These are phyloP conservation scores for Podarcis lilfordi DNA, from an alignment of 2,797 vertebrate species.

Conservation along the genomic window DNA sequence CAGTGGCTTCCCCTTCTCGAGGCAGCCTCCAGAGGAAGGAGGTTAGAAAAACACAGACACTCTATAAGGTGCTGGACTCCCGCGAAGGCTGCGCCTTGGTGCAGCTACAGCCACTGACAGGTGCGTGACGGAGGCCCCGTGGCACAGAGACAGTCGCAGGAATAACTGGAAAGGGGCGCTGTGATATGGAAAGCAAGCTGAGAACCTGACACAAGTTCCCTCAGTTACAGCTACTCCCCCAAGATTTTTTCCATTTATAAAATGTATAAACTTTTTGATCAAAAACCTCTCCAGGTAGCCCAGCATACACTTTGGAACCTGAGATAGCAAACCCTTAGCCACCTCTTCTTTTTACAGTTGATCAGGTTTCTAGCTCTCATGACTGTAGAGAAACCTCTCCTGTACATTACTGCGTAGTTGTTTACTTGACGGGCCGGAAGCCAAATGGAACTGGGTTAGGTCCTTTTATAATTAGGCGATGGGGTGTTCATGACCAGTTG, in stretches of 20 bases:
- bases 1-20: conserved; percentile 64
- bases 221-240: not conserved
- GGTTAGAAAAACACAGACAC: conserved; percentile 73
- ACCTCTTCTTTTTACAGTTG: too few species aligned
- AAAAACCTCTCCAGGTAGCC: too few species aligned
- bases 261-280: too few species aligned
- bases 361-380: too few species aligned
- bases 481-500: not conserved
- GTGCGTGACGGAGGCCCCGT: conserved; percentile 52
- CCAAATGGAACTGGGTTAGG: not conserved
- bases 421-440: not conserved
- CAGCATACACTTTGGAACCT: not conserved
- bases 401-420: not conserved
- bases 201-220: not conserved
- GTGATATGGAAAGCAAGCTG: not conserved
- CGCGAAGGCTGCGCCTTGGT: conserved; percentile 72
- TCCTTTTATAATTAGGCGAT: not conserved
- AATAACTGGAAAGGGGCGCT: not conserved
- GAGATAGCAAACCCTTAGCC: not conserved
- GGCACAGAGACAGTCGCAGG: not conserved
- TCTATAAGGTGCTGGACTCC: conserved; percentile 69
- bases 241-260: too few species aligned
- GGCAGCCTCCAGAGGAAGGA: conserved; percentile 66
- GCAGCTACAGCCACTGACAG: conserved; percentile 78
- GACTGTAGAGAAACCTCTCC: not conserved